phyloP scores from a whole-genome alignment of 2,888 invertebrate species.

The Drosophila anomelani region DNA sequence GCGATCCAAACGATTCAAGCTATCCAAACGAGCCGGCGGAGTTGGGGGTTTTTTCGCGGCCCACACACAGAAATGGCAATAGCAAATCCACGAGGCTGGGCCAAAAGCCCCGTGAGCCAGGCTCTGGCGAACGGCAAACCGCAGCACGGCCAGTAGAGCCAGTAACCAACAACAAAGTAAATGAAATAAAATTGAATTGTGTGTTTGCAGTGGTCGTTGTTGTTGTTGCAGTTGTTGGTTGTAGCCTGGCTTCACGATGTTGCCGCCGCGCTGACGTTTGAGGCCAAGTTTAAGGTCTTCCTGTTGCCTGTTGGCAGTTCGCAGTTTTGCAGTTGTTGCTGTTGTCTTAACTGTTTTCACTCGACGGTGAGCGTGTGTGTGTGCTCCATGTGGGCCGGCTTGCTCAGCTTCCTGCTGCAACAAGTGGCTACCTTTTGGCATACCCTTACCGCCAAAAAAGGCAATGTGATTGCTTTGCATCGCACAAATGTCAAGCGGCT shows the following conservation, averaged over 20 bases:
- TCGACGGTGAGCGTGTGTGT: constrained; percentile 53
- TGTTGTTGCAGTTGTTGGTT: constrained; percentile 43
- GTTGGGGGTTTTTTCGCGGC: constrained; percentile 48
- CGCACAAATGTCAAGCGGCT: neutral
- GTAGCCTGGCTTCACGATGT: constrained; percentile 67
- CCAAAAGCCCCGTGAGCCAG: constrained; percentile 30
- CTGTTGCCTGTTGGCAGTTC: constrained; percentile 75
- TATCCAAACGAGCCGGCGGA: constrained; percentile 49
- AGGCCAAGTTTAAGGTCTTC: constrained; percentile 80
- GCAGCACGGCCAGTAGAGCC: constrained; percentile 30
- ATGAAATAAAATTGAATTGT: constrained; percentile 78
- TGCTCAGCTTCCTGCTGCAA: constrained; percentile 56
- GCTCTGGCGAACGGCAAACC: constrained; percentile 52
- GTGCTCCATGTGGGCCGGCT: constrained; percentile 73
- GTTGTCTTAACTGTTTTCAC: constrained; percentile 77
- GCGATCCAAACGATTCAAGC: constrained; percentile 53
- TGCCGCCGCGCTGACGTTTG: constrained; percentile 70
- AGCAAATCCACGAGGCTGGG: constrained; percentile 36
- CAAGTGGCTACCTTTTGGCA: constrained; percentile 71
- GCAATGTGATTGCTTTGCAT: neutral
- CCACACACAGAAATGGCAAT: constrained; percentile 71
- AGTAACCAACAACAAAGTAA: constrained; percentile 61
- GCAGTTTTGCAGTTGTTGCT: constrained; percentile 46
- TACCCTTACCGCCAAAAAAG: constrained; percentile 47
- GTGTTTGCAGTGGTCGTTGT: constrained; percentile 64